Percentiles rank a stretch among this genome's conserved stretches.
Conservation (phyloP, 2,113 vertebrate species). For the Plotosus lineatus region DNA sequence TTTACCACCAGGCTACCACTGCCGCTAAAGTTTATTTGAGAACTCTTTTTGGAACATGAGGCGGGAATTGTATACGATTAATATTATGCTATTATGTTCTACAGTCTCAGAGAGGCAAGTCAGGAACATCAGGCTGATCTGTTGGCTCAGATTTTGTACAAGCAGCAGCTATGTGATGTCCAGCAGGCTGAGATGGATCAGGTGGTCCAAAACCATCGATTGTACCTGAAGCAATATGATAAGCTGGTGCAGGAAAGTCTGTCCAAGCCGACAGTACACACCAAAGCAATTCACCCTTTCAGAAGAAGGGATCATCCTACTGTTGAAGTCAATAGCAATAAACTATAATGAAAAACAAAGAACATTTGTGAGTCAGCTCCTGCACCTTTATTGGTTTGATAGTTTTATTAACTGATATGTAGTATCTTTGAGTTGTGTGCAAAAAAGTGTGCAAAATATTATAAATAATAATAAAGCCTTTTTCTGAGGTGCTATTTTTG, state of each 20-base stretch:
- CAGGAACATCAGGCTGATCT: slow-evolving; percentile 76
- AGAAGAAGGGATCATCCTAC: slow-evolving; percentile 62
- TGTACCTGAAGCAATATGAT: slow-evolving; percentile 62
- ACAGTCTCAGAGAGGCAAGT: slow-evolving; percentile 65
- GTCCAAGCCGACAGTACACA: slow-evolving; percentile 41
- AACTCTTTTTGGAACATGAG: neutral
- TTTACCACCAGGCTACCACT: too few relatives aligned
- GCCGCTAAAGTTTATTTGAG: too few relatives aligned
- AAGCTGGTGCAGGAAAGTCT: slow-evolving; percentile 71
- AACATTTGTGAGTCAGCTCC: neutral
- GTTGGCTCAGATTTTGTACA: slow-evolving; percentile 72
- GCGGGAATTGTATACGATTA: neutral
- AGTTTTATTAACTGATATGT: neutral
- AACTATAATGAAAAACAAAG: neutral
- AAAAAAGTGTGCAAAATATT: neutral
- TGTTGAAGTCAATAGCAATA: neutral
- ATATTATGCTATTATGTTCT: neutral
- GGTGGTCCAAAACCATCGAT: slow-evolving; percentile 64
- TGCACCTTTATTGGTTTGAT: neutral
- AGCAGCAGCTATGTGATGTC: slow-evolving; percentile 55
- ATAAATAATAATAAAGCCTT: neutral
- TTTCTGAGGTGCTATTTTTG: neutral
- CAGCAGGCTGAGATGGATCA: slow-evolving; percentile 65
- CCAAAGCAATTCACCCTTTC: slow-evolving; percentile 70
- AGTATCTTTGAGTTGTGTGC: neutral